Conservation (phyloP, 2,113 vertebrate genomes). For the Ciconia stormi region DNA sequence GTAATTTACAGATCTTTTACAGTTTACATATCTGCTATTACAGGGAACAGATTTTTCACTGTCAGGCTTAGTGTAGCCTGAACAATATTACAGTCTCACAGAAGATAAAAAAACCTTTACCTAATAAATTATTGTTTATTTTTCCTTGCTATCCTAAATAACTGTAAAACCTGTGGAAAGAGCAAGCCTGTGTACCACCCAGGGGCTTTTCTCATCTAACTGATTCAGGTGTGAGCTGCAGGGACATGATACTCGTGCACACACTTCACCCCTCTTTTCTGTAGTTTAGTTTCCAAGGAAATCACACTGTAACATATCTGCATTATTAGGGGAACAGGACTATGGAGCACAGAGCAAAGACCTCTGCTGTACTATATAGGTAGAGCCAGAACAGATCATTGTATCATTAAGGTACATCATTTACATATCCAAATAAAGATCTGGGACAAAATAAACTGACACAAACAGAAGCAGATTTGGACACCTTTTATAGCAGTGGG, state of each 20-base stretch:
- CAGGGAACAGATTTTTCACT: background rate
- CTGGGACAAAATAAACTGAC: background rate
- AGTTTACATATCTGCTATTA: background rate
- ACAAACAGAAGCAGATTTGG: background rate
- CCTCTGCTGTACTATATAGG: background rate
- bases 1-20: background rate
- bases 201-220: background rate
- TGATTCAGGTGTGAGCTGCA: background rate
- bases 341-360: background rate
- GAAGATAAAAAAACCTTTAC: background rate
- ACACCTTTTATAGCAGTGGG: background rate
- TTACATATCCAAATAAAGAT: background rate
- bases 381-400: background rate
- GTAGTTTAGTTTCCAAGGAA: background rate
- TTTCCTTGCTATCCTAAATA: background rate
- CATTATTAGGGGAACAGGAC: background rate
- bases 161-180: background rate
- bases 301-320: fast-evolving
- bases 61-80: background rate
- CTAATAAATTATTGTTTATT: background rate
- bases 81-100: background rate
- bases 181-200: background rate
- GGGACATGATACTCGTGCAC: fast-evolving
- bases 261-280: background rate
- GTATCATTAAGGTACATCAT: background rate